Base-by-base conservation (phyloP, 2,888 invertebrate genomes). In the Drepanosiphum platanoidis region DNA sequence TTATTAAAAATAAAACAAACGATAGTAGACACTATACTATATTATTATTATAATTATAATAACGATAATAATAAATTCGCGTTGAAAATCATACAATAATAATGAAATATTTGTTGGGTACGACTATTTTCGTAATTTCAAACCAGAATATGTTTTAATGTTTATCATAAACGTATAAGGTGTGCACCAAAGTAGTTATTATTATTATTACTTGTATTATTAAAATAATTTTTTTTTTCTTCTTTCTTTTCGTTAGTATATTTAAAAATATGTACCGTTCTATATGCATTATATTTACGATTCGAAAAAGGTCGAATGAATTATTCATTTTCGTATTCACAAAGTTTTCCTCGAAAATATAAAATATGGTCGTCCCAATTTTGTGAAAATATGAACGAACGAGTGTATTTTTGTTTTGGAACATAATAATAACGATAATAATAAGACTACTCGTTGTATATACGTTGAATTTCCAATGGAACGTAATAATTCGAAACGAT, bases 301-400 rank as follows among this genome's bases (percentile, higher is more conserved):
- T 64, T 64, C 64, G 30, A 64, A 30, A 61, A 64, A 64, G 27
- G 64, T 64, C 30, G 9, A 64, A 64, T 64, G 30, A 64, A 64
- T 64, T 64, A 30, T 64, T 30, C 64, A 64, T 64, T n/a, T 30
- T 64, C 30, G 13, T 30, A 27, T 13, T 30, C 13, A 30, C 11
- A 13, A 30, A 64, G 27, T 64, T 30, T 64, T 27, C 64, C 13
- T 64, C 30, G 30, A 64, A 64, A 64, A 64, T 64, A 64, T 64
- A 64, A 64, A 64, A 64, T 27, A 11, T 27, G 27, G 30, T 27
- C 30, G 30, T 64, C 13, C 30, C 64, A 13, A 64, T 64, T 64
- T 27, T 3, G 64, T 13, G 9, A 27, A 64, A 64, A 30, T 64
- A 64, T 64, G 64, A 30, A 64, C 30, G 64, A 30, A 64, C 11